These are phyloP conservation scores for Calliphora vicina DNA, from an alignment of 1,140 invertebrate genomes.

Conservation along the genomic window DNA sequence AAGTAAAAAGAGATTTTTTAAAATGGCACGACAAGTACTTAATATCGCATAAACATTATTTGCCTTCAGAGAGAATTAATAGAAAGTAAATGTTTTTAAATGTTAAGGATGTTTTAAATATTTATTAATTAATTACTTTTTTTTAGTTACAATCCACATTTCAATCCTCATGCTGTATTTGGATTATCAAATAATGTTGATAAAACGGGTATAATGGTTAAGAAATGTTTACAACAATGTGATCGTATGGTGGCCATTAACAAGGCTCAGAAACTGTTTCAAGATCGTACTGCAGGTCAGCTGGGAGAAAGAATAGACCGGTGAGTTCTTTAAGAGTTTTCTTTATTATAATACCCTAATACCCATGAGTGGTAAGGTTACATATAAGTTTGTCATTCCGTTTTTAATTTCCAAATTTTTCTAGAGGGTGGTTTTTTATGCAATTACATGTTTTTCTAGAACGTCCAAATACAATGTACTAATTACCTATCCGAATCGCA, in stretches of 20 bases:
- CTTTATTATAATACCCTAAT: too few species aligned
- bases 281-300: constrained; percentile 45
- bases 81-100: constrained; percentile 42
- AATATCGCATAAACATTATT: constrained; percentile 55
- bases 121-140: not conserved
- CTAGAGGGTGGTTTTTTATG: too few species aligned
- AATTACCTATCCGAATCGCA: too few species aligned
- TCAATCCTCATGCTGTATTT: constrained; percentile 36
- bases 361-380: too few species aligned
- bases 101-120: not conserved
- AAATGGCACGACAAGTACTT: constrained; percentile 50
- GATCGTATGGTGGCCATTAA: constrained; percentile 49
- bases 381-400: too few species aligned
- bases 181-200: constrained; percentile 32
- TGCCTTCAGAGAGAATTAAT: constrained; percentile 50
- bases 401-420: too few species aligned
- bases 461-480: too few species aligned
- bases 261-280: constrained; percentile 51
- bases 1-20: constrained; percentile 48
- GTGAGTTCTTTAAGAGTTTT: not conserved
- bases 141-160: constrained; percentile 47
- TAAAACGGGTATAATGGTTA: constrained; percentile 44
- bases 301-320: constrained; percentile 46
- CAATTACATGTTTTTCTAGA: too few species aligned
- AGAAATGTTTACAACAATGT: constrained; percentile 45